Evolutionary conservation across 35 echinoderm and acorn worm genomes (phyloP).

Genomic region (Stichopus chloronotus): DNA sequence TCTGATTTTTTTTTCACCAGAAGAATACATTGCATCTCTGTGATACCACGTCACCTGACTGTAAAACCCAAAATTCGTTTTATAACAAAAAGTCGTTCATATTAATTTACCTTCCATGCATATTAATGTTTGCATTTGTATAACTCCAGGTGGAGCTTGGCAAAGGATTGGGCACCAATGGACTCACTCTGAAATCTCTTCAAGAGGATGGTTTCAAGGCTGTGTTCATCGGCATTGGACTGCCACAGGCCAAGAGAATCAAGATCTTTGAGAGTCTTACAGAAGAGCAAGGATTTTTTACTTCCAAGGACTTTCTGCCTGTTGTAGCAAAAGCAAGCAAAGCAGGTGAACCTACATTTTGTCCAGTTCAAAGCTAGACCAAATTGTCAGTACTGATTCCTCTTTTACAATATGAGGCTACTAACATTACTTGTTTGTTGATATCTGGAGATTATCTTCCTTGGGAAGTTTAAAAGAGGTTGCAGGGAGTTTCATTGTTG

Average conservation of each 20-base stretch:
- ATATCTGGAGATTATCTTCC: too few relatives aligned
- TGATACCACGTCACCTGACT: too few relatives aligned
- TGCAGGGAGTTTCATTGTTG: too few relatives aligned
- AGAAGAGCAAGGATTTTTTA: constrained; percentile 88
- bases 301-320: constrained; percentile 94
- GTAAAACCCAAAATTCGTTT: too few relatives aligned
- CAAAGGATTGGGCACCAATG: constrained; percentile 85
- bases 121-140: not conserved
- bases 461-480: too few relatives aligned
- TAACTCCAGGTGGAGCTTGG: constrained; percentile 77
- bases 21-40: too few relatives aligned
- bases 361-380: not conserved
- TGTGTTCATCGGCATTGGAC: constrained; percentile 89
- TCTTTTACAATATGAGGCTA: too few relatives aligned
- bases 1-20: too few relatives aligned
- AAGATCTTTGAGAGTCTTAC: constrained; percentile 85
- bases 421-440: too few relatives aligned
- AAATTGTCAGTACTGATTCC: too few relatives aligned
- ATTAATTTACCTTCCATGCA: not conserved
- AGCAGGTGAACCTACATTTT: constrained; percentile 69
- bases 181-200: constrained; percentile 73
- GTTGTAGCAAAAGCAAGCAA: constrained; percentile 88
- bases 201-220: constrained; percentile 66
- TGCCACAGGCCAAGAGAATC: constrained; percentile 85
- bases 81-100: too few relatives aligned